phyloP scores from a whole-genome alignment of 2,797 vertebrate genomes.

The Peromyscus aztecus region DNA sequence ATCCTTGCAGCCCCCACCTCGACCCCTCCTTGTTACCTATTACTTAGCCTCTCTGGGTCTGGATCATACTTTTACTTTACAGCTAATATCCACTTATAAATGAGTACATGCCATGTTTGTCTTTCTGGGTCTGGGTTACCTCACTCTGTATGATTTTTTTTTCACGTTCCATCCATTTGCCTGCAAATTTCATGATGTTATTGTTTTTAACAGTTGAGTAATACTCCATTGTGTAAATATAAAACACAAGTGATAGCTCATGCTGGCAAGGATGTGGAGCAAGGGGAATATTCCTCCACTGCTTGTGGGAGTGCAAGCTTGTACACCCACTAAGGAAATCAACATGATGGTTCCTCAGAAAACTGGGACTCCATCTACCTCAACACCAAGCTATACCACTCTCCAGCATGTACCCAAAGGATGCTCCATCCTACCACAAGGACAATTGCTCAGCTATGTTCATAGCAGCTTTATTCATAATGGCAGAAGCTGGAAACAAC shows the following conservation, averaged over 20 bases:
- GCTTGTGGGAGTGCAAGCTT: not conserved
- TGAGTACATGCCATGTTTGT: not conserved
- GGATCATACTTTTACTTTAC: not conserved
- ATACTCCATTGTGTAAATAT: not conserved
- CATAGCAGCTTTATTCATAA: not conserved
- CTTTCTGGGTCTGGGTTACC: not conserved
- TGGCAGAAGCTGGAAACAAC: not conserved
- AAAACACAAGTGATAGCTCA: not conserved
- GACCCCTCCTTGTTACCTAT: not conserved
- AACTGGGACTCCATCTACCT: not conserved
- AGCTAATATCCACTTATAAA: not conserved
- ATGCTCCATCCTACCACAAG: not conserved
- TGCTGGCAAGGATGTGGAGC: not conserved
- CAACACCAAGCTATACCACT: not conserved
- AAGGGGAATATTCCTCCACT: not conserved
- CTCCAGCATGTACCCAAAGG: not conserved
- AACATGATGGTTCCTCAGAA: not conserved
- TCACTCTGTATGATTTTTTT: not conserved
- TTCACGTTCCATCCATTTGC: not conserved
- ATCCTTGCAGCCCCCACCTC: not conserved
- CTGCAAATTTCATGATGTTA: not conserved
- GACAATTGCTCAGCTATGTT: not conserved
- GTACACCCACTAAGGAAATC: not conserved
- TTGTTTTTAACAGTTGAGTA: not conserved
- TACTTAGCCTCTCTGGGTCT: not conserved